These are phyloP conservation scores for Chloromyia formosa DNA, from an alignment of 2,888 invertebrate genomes.

Conservation along the genomic window DNA sequence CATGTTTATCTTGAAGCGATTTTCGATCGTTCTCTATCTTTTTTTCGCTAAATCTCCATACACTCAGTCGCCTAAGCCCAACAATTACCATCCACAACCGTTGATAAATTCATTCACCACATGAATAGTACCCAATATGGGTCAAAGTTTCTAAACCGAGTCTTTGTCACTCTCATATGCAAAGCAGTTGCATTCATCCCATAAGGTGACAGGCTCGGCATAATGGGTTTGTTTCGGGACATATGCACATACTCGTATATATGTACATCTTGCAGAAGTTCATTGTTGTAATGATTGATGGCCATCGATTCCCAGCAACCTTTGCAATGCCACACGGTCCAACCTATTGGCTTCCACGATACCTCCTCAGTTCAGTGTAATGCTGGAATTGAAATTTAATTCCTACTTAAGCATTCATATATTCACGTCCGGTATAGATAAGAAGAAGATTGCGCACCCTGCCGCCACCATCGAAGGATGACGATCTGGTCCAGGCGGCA, in stretches of 20 bases:
- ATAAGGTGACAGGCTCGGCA: neutral
- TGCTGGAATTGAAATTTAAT: constrained; percentile 38
- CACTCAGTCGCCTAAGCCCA: too few relatives aligned
- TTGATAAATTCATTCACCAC: neutral
- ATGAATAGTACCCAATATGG: neutral
- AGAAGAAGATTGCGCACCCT: constrained; percentile 27
- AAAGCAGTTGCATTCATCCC: neutral
- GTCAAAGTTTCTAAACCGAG: neutral
- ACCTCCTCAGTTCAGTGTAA: neutral
- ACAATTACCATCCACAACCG: too few relatives aligned
- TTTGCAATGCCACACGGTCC: neutral
- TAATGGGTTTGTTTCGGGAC: neutral
- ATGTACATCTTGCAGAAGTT: neutral
- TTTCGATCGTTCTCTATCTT: too few relatives aligned
- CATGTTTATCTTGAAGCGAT: too few relatives aligned
- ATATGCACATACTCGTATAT: too few relatives aligned
- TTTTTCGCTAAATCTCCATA: too few relatives aligned
- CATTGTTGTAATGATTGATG: constrained; percentile 24
- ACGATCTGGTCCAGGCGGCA: neutral
- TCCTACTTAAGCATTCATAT: constrained; percentile 40
- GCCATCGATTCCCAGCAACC: constrained; percentile 4
- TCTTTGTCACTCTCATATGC: neutral
- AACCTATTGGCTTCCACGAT: neutral
- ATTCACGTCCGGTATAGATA: constrained; percentile 44
- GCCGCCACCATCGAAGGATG: constrained; percentile 30